These are phyloP conservation scores for Tachysurus vachellii DNA, from an alignment of 2,113 vertebrate genomes.

Conservation along the genomic window DNA sequence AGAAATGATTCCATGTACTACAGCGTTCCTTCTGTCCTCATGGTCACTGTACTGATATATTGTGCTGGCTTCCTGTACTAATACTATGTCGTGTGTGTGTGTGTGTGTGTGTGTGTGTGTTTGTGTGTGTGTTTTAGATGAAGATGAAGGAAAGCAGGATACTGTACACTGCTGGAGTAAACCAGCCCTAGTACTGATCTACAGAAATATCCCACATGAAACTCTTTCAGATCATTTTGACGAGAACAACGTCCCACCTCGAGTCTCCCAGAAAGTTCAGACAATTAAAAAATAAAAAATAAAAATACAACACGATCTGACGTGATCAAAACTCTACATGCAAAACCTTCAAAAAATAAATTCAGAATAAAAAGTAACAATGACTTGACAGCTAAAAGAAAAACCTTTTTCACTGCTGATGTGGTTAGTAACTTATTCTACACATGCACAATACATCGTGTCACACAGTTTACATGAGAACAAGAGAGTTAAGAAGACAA, in stretches of 20 bases:
- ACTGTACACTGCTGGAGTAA: not conserved
- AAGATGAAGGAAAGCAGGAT: not conserved
- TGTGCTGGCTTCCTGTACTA: not conserved
- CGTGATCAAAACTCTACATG: slow-evolving; percentile 15
- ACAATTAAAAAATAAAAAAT: not conserved
- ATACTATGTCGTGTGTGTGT: not conserved
- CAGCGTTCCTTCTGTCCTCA: not conserved
- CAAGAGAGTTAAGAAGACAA: slow-evolving; percentile 14
- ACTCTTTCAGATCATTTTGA: not conserved
- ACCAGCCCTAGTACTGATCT: not conserved
- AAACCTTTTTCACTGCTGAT: not conserved
- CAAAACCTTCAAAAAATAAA: slow-evolving; percentile 5
- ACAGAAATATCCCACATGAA: not conserved
- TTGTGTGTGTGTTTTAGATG: not conserved
- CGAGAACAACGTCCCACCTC: not conserved
- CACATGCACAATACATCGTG: slow-evolving; percentile 41
- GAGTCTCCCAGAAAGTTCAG: not conserved
- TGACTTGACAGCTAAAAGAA: slow-evolving; percentile 16
- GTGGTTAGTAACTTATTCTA: slow-evolving; percentile 35
- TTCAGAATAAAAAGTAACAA: not conserved
- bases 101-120: not conserved
- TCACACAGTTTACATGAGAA: slow-evolving; percentile 20
- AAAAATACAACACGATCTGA: not conserved
- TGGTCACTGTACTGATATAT: not conserved
- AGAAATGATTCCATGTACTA: not conserved